Conservation (phyloP, 2,113 vertebrate species). For the Ochotona princeps region DNA sequence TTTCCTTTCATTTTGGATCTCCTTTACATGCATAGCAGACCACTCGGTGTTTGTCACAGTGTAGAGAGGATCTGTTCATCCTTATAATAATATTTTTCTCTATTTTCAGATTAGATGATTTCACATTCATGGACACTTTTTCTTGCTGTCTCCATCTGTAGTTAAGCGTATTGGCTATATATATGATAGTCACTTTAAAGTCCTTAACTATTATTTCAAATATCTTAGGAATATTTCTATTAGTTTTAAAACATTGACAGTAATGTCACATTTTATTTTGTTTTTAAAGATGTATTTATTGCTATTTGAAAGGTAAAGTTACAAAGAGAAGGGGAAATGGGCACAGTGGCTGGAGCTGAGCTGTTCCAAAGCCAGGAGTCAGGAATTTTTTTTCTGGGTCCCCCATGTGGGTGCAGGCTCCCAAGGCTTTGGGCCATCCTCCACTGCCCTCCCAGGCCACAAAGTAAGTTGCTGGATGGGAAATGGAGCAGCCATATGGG, state of each 20-base stretch:
- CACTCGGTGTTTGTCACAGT: background rate
- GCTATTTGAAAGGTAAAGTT: no score
- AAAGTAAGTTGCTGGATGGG: no score
- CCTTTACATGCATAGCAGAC: background rate
- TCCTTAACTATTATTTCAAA: background rate
- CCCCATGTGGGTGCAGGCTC: no score
- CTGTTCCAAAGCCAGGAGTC: no score
- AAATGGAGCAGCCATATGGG: no score
- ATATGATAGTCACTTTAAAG: background rate
- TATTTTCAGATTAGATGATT: background rate
- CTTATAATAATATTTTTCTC: background rate
- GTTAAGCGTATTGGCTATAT: background rate
- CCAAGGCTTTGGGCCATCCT: no score
- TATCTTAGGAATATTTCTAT: background rate
- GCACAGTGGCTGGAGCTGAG: no score
- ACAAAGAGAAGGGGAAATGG: no score
- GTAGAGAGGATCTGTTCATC: background rate
- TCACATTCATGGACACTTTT: background rate
- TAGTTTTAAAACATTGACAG: background rate
- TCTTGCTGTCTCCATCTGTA: background rate
- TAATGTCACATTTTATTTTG: no score
- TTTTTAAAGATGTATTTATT: no score
- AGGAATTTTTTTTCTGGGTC: no score
- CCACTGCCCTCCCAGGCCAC: no score
- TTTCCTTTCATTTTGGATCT: background rate